Conservation (phyloP, 2,888 invertebrate species). For the Sesia apiformis region DNA sequence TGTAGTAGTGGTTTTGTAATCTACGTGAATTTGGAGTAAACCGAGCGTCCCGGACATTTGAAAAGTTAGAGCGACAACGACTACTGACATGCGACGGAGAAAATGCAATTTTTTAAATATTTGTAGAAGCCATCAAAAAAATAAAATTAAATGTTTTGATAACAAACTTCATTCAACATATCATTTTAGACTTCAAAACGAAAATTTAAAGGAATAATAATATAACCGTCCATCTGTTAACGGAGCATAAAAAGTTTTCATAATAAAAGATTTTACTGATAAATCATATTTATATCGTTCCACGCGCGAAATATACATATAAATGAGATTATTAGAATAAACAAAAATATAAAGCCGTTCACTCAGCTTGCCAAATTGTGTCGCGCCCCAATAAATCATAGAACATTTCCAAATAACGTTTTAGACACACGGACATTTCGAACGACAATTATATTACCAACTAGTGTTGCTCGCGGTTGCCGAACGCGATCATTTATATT, state of each 20-base stretch:
- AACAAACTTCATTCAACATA: slow-evolving; percentile 6
- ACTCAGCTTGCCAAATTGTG: slow-evolving; percentile 43
- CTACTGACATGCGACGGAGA: slow-evolving; percentile 13
- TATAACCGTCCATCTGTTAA: not conserved
- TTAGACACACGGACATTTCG: slow-evolving; percentile 20
- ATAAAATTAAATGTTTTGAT: slow-evolving; percentile 1
- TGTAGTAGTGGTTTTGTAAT: no score
- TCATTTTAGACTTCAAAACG: slow-evolving; percentile 6
- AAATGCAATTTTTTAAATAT: not conserved
- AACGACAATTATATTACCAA: not conserved
- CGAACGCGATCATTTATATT: no score
- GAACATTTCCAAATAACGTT: slow-evolving; percentile 21
- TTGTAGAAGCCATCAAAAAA: not conserved
- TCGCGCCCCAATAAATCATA: slow-evolving; percentile 45
- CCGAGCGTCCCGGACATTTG: slow-evolving; percentile 12
- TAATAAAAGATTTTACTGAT: slow-evolving; percentile 26
- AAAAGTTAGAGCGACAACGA: slow-evolving; percentile 29
- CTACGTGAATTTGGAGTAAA: no score
- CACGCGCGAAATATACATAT: slow-evolving; percentile 33
- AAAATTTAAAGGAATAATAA: not conserved
- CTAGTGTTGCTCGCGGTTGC: no score
- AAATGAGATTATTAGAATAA: slow-evolving; percentile 41
- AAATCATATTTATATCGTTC: slow-evolving; percentile 36
- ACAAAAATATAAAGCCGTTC: slow-evolving; percentile 40
- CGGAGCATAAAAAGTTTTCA: not conserved